A percentile compares a stretch with the other conserved stretches of the same genome.
Conservation (phyloP, 2,113 vertebrate species). For the Halichoerus grypus region DNA sequence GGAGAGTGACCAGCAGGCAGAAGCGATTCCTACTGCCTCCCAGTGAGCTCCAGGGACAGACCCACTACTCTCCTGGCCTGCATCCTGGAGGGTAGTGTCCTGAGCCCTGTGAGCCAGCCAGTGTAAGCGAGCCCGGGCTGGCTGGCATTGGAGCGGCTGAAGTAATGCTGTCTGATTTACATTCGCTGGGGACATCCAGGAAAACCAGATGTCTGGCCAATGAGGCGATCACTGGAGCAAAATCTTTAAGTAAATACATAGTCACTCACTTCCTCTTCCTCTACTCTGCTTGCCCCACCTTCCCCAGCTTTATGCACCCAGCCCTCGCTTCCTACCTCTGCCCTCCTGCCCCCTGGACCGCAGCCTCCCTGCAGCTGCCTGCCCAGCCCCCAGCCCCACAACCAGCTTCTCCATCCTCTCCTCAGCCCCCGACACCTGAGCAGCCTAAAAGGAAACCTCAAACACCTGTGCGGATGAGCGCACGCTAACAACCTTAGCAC, state of each 20-base stretch:
- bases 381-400: not conserved
- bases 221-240: constrained; percentile 57
- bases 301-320: not conserved
- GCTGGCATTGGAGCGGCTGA: constrained; percentile 32
- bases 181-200: constrained; percentile 54
- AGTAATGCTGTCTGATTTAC: constrained; percentile 77
- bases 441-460: constrained; percentile 25
- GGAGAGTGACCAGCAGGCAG: not conserved
- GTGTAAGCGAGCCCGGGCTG: not conserved
- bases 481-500: not conserved
- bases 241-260: constrained; percentile 73
- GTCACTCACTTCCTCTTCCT: constrained; percentile 51
- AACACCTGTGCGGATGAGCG: constrained; percentile 24
- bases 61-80: not conserved
- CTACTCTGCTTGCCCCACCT: not conserved
- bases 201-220: constrained; percentile 77
- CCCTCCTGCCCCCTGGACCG: not conserved
- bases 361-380: not conserved
- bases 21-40: not conserved
- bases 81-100: not conserved
- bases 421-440: not conserved
- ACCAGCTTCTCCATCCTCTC: not conserved
- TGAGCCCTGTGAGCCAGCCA: not conserved
- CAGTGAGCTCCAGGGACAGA: not conserved
- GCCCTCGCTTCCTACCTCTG: not conserved